Evolutionary conservation across 2,113 vertebrate genomes (phyloP).

Genomic region (Notarius quadriscutis): DNA sequence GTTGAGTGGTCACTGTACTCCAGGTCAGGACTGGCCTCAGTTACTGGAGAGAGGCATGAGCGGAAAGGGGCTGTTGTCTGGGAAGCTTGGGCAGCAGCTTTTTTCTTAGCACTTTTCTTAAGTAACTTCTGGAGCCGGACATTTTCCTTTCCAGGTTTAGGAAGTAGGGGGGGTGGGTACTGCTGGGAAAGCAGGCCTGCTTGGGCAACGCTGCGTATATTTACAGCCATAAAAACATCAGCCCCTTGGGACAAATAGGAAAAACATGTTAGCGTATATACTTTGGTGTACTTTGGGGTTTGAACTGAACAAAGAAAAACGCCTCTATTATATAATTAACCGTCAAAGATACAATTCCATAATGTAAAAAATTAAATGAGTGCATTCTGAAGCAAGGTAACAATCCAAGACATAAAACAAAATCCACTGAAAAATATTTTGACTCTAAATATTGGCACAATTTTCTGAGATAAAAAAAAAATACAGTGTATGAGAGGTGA

Average conservation of each 20-base stretch:
- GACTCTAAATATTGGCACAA: not conserved
- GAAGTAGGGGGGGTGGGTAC: constrained; percentile 81
- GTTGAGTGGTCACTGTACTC: constrained; percentile 74
- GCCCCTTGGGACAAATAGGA: constrained; percentile 66
- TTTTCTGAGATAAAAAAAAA: not conserved
- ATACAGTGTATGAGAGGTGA: not conserved
- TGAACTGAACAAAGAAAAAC: not conserved
- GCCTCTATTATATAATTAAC: not conserved
- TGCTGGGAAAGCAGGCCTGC: constrained; percentile 67
- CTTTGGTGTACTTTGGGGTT: not conserved
- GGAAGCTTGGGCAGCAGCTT: constrained; percentile 53
- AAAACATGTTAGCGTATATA: constrained; percentile 1
- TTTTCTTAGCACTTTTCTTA: constrained; percentile 82
- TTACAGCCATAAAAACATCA: constrained; percentile 78
- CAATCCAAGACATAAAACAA: not conserved
- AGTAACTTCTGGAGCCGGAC: constrained; percentile 83
- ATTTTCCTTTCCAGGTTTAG: constrained; percentile 90
- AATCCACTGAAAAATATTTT: not conserved
- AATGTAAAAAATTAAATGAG: not conserved
- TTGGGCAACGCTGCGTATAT: constrained; percentile 60
- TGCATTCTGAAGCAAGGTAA: not conserved
- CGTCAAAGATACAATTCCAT: not conserved
- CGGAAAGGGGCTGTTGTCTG: constrained; percentile 72
- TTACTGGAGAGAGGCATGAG: constrained; percentile 88
- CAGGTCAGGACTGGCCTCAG: constrained; percentile 85